Evolutionary conservation across 2,113 vertebrate species (phyloP).

Genomic region (Shinisaurus crocodilurus): DNA sequence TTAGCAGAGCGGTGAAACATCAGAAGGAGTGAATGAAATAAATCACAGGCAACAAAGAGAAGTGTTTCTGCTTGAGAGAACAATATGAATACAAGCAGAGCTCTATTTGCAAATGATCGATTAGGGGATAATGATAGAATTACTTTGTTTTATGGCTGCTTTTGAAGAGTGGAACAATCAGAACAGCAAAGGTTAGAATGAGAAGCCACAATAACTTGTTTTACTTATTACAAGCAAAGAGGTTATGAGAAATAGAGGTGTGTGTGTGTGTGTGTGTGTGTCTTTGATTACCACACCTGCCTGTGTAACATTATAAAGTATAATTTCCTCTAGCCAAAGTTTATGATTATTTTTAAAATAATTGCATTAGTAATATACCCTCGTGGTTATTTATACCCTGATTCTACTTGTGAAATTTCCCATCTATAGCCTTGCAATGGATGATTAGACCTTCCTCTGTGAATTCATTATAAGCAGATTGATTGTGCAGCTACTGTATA

Average conservation of each 20-base stretch:
- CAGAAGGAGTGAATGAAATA: slow-evolving; percentile 57
- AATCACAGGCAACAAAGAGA: slow-evolving; percentile 53
- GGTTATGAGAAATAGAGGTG: not conserved
- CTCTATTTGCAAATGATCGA: slow-evolving; percentile 40
- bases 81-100: slow-evolving; percentile 48
- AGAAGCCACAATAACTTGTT: not conserved
- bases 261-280: not conserved
- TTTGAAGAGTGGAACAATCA: slow-evolving; percentile 19
- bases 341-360: not conserved
- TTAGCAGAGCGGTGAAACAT: slow-evolving; percentile 43
- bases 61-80: slow-evolving; percentile 37
- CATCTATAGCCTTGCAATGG: not conserved
- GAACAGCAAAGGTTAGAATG: slow-evolving; percentile 26
- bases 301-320: not conserved
- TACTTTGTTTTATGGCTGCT: slow-evolving; percentile 30
- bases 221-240: not conserved
- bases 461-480: not conserved
- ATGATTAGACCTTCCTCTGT: not conserved
- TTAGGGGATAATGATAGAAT: slow-evolving; percentile 36
- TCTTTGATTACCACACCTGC: not conserved
- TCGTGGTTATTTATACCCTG: not conserved
- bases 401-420: not conserved
- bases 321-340: not conserved
- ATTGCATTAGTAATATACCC: not conserved
- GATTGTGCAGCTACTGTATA: not conserved